Conservation (phyloP, 2,888 invertebrate genomes). For the Slavum lentiscoides region DNA sequence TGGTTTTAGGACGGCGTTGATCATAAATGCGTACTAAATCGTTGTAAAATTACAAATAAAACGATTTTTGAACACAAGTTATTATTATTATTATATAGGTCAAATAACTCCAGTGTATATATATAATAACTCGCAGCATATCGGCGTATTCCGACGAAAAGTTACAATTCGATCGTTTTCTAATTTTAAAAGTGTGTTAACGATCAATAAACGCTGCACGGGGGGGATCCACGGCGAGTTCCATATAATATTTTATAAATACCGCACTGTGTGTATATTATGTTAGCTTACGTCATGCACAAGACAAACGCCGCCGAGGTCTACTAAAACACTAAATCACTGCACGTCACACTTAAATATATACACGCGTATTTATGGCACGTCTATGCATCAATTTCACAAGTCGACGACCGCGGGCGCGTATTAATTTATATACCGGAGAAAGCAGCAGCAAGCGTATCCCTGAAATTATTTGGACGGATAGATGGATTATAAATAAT, state of each 20-base stretch:
- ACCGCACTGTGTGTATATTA: background rate
- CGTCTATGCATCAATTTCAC: background rate
- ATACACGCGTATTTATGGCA: background rate
- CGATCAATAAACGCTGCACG: background rate
- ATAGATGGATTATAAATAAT: background rate
- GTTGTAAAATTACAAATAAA: too few relatives aligned
- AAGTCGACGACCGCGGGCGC: background rate
- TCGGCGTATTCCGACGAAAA: background rate
- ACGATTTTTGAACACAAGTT: too few relatives aligned
- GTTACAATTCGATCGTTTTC: background rate
- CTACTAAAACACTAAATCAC: background rate
- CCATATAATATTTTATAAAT: background rate
- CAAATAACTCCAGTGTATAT: too few relatives aligned
- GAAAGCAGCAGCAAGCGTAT: background rate
- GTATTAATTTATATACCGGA: too few relatives aligned
- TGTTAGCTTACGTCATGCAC: conserved; percentile 5
- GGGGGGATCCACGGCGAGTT: background rate
- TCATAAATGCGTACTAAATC: too few relatives aligned
- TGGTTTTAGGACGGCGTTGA: too few relatives aligned
- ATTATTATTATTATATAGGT: too few relatives aligned
- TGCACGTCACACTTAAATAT: background rate
- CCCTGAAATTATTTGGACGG: background rate
- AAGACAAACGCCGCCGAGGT: background rate
- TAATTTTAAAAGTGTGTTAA: conserved; percentile 9
- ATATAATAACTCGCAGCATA: too few relatives aligned